Percentiles rank a stretch among this genome's conserved stretches.
Evolutionary conservation across 2,113 vertebrate genomes (phyloP).

Genomic region (Promerops cafer): DNA sequence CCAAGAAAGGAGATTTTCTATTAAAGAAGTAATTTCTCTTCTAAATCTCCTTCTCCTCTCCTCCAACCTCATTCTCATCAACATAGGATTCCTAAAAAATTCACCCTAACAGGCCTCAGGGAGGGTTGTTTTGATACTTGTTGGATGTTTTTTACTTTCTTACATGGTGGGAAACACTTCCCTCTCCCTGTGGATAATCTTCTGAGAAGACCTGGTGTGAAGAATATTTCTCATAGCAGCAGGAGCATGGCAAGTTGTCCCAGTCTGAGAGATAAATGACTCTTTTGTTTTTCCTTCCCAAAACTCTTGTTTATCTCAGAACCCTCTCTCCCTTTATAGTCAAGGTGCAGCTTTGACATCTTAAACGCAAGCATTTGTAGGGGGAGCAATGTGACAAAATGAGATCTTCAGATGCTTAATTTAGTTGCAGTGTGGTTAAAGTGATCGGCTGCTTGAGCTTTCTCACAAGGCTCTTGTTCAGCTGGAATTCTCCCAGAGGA

Average conservation of each 20-base stretch:
- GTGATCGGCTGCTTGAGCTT: not conserved
- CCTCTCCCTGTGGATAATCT: constrained; percentile 21
- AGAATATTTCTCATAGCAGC: not conserved
- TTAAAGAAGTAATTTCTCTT: not conserved
- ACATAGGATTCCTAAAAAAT: not conserved
- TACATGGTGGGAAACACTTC: not conserved
- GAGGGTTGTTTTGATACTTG: not conserved
- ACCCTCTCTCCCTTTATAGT: not conserved
- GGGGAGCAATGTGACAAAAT: not conserved
- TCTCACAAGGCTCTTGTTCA: constrained; percentile 8
- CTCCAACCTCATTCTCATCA: not conserved
- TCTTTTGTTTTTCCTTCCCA: constrained; percentile 34
- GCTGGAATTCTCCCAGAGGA: constrained; percentile 1
- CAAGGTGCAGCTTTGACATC: not conserved
- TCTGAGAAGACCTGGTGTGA: constrained; percentile 21
- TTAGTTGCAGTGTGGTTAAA: constrained; percentile 40
- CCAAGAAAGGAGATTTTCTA: not conserved
- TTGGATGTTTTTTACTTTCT: not conserved
- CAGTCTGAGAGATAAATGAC: not conserved
- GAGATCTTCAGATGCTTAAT: constrained; percentile 33
- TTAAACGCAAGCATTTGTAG: not conserved
- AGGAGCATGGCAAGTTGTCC: not conserved
- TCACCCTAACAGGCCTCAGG: not conserved
- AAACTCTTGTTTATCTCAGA: not conserved
- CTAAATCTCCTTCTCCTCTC: not conserved